Evolutionary conservation across 1,140 invertebrate species (phyloP).

Genomic region (Calliphora vicina): DNA sequence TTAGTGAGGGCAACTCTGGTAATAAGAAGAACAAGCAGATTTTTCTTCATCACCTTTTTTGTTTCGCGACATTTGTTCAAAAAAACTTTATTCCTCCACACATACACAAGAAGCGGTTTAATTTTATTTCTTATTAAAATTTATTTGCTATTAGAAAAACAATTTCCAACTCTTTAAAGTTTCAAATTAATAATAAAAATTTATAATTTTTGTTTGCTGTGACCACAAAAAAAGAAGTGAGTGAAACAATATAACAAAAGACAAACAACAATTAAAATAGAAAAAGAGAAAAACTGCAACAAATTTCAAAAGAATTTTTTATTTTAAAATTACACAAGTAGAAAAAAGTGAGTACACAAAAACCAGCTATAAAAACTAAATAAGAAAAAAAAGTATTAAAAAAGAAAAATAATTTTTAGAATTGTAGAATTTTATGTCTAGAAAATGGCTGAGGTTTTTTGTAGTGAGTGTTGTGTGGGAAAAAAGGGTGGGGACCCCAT

Average conservation of each 20-base stretch:
- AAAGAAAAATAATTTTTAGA: neutral
- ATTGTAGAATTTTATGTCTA: neutral
- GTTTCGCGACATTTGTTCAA: neutral
- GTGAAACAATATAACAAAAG: neutral
- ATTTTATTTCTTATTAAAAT: conserved; percentile 1
- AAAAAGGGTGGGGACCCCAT: conserved; percentile 24
- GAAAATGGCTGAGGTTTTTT: neutral
- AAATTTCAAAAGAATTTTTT: neutral
- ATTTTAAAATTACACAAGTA: neutral
- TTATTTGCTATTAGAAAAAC: neutral
- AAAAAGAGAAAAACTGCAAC: neutral
- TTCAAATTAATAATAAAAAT: neutral
- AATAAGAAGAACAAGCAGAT: too few species aligned
- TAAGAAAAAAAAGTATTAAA: neutral
- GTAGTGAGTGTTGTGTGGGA: neutral
- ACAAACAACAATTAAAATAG: too few species aligned
- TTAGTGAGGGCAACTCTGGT: too few species aligned
- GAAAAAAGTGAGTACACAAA: neutral
- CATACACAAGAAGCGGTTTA: conserved; percentile 4
- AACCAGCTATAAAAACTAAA: neutral
- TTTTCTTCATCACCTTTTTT: neutral
- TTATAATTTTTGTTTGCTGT: neutral
- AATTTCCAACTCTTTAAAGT: neutral
- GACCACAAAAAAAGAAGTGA: neutral
- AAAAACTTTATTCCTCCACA: conserved; percentile 1